These are phyloP conservation scores for Ferdinandea cuprea DNA, from an alignment of 2,888 invertebrate genomes.

Conservation along the genomic window DNA sequence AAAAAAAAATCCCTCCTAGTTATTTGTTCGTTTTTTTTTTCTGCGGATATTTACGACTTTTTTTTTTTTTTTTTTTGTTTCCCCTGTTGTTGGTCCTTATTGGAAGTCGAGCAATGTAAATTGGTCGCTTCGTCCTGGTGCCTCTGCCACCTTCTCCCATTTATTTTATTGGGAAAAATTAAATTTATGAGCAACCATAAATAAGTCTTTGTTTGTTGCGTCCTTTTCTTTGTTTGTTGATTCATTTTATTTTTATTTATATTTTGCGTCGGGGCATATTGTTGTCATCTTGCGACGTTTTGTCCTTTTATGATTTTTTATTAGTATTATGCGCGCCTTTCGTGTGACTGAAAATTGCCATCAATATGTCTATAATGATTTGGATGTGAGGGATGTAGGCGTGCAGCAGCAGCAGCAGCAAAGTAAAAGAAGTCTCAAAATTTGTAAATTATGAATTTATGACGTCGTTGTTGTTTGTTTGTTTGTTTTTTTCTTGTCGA, in stretches of 20 bases:
- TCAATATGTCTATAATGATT: conserved; percentile 67
- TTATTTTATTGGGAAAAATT: conserved; percentile 73
- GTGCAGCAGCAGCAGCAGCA: background rate
- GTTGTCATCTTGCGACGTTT: conserved; percentile 45
- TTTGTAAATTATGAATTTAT: conserved; percentile 66
- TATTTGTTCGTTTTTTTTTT: conserved; percentile 30
- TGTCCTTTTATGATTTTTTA: conserved; percentile 63
- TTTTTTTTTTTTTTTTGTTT: conserved; percentile 50
- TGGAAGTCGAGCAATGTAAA: conserved; percentile 70
- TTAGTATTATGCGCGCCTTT: conserved; percentile 50
- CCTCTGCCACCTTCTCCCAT: conserved; percentile 42
- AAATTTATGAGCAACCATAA: conserved; percentile 73
- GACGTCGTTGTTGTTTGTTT: conserved; percentile 37
- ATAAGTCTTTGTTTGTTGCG: conserved; percentile 70
- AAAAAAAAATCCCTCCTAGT: conserved; percentile 25
- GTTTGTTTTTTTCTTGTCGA: background rate
- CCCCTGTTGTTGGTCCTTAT: conserved; percentile 55
- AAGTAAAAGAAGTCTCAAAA: background rate
- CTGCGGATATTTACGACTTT: conserved; percentile 61
- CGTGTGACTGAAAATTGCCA: conserved; percentile 67
- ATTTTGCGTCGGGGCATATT: background rate
- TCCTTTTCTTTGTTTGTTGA: conserved; percentile 21
- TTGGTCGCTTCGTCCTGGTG: conserved; percentile 50
- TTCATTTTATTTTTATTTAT: no score
- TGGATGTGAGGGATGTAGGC: conserved; percentile 19